Percentiles rank a stretch among this genome's conserved stretches.
These are phyloP conservation scores for Telmatherina bonti DNA, from an alignment of 2,797 vertebrate genomes.

Conservation along the genomic window DNA sequence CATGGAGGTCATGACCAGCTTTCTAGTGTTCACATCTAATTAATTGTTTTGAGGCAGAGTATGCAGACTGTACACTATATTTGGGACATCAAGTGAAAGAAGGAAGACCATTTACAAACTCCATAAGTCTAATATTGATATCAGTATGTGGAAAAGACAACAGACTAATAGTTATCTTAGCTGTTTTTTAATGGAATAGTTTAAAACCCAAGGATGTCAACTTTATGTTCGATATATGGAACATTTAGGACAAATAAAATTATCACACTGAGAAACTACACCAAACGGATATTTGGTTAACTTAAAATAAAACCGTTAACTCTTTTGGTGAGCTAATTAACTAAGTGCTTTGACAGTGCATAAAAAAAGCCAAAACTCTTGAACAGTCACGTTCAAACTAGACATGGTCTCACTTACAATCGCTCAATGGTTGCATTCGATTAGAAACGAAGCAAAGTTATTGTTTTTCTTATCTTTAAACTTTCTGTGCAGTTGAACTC, in stretches of 20 bases:
- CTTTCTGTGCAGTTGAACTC: neutral
- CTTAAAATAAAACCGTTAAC: too few species aligned
- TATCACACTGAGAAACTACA: neutral
- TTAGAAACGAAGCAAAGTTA: neutral
- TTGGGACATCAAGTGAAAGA: neutral
- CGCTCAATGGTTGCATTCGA: neutral
- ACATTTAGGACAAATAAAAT: too few species aligned
- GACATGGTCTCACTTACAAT: neutral
- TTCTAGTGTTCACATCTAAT: constrained; percentile 14
- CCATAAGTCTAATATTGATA: neutral
- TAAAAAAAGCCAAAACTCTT: neutral
- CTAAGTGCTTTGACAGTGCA: too few species aligned
- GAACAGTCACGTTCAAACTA: neutral
- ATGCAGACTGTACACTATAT: neutral
- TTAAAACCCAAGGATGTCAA: too few species aligned
- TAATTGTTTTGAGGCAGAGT: constrained; percentile 15
- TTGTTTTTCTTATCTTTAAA: constrained; percentile 9
- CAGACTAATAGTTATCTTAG: too few species aligned
- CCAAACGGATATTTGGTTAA: too few species aligned
- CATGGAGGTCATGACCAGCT: constrained; percentile 52
- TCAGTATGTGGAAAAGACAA: neutral
- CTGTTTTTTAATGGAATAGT: neutral
- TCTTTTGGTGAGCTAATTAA: too few species aligned
- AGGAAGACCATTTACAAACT: neutral
- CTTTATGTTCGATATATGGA: too few species aligned